phyloP scores from a whole-genome alignment of 2,888 invertebrate species.

The Drosophila anomalata region DNA sequence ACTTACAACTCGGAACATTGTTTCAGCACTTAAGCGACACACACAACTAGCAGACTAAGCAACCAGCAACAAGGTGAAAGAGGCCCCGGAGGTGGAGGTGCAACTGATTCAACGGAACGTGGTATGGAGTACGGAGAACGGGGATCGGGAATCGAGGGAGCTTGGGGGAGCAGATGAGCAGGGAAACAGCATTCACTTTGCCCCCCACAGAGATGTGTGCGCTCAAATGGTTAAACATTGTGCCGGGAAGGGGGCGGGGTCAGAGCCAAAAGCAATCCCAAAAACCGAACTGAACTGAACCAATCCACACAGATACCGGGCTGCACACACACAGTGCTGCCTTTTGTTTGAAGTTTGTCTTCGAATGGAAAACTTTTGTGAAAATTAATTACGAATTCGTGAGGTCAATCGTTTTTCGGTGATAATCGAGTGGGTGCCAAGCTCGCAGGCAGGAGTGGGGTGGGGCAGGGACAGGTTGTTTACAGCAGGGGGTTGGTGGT shows the following conservation, averaged over 20 bases:
- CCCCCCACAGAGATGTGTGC: constrained; percentile 62
- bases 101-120: constrained; percentile 15
- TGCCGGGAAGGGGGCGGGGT: constrained; percentile 33
- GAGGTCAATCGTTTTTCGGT: constrained; percentile 80
- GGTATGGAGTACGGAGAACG: no score
- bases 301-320: constrained; percentile 40
- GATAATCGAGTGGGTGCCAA: constrained; percentile 78
- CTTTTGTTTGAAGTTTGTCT: constrained; percentile 77
- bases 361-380: constrained; percentile 78
- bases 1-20: constrained; percentile 78
- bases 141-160: constrained; percentile 6
- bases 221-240: constrained; percentile 72
- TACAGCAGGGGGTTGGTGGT: constrained; percentile 40
- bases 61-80: constrained; percentile 45
- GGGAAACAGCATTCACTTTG: constrained; percentile 49
- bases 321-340: constrained; percentile 23
- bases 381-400: constrained; percentile 81
- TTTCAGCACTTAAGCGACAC: constrained; percentile 79
- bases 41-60: constrained; percentile 45
- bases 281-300: constrained; percentile 47
- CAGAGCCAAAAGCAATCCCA: constrained; percentile 50
- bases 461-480: constrained; percentile 60
- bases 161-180: constrained; percentile 37
- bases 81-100: constrained; percentile 37
- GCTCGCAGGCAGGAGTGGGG: constrained; percentile 27